A percentile compares a stretch with the other conserved stretches of the same genome.
Conservation (phyloP, 2,888 invertebrate species). For the Drosophila monieri region DNA sequence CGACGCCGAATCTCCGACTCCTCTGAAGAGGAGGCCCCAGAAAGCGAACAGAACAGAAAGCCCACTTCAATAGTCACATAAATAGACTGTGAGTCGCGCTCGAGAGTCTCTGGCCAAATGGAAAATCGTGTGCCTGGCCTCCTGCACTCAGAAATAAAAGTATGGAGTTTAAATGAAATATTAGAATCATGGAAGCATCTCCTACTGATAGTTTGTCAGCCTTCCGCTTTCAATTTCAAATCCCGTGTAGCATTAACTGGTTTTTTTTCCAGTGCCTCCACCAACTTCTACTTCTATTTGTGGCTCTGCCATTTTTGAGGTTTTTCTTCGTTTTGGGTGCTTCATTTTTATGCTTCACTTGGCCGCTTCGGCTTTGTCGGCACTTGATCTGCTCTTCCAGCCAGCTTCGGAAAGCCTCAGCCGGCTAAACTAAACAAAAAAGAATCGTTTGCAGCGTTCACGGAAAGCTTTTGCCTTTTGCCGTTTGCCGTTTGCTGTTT, state of each 20-base stretch:
- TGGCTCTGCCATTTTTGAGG: slow-evolving; percentile 43
- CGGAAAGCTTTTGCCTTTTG: slow-evolving; percentile 54
- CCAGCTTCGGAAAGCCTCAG: slow-evolving; percentile 16
- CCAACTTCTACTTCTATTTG: slow-evolving; percentile 20
- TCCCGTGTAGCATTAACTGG: too few relatives aligned
- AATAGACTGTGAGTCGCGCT: slow-evolving; percentile 74
- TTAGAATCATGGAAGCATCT: background rate
- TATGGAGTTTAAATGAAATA: background rate
- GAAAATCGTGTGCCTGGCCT: slow-evolving; percentile 65
- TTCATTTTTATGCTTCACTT: slow-evolving; percentile 72
- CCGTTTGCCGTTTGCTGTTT: slow-evolving; percentile 14
- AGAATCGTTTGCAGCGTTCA: slow-evolving; percentile 55
- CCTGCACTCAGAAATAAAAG: slow-evolving; percentile 13
- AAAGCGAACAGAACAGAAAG: slow-evolving; percentile 35
- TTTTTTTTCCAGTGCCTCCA: slow-evolving; percentile 2
- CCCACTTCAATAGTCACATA: slow-evolving; percentile 77
- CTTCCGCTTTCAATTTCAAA: background rate
- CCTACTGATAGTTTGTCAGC: too few relatives aligned
- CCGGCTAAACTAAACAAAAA: slow-evolving; percentile 26
- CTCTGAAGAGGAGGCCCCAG: slow-evolving; percentile 42
- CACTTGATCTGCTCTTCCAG: slow-evolving; percentile 56
- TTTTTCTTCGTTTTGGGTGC: slow-evolving; percentile 54
- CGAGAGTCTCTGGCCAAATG: slow-evolving; percentile 53
- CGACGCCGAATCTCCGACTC: slow-evolving; percentile 17
- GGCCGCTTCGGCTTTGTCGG: slow-evolving; percentile 67